These are phyloP conservation scores for Eumaeus atala DNA, from an alignment of 1,140 invertebrate species.

Conservation along the genomic window DNA sequence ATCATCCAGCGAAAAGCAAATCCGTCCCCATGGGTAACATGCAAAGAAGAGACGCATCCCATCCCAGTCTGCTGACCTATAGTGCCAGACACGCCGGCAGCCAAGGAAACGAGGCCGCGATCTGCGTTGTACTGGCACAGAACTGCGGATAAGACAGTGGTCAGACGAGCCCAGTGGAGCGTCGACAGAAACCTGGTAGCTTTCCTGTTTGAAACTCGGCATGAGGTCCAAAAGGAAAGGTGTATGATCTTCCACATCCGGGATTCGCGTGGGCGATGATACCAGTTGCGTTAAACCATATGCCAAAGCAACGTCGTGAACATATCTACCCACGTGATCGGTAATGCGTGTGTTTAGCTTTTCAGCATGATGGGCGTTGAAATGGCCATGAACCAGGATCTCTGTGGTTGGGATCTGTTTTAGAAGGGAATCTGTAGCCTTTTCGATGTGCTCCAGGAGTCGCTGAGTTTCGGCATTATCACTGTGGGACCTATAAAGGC, in stretches of 20 bases:
- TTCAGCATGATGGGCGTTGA: constrained; percentile 9
- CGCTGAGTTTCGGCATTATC: constrained; percentile 14
- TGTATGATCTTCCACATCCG: neutral
- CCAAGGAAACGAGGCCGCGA: too few relatives aligned
- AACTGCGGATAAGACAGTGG: constrained; percentile 10
- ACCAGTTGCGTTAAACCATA: constrained; percentile 19
- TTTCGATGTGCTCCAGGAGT: constrained; percentile 16
- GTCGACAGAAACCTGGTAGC: constrained; percentile 13
- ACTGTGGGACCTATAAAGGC: constrained; percentile 23
- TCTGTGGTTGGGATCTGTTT: constrained; percentile 15
- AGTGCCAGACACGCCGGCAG: constrained; percentile 9
- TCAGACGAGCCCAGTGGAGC: constrained; percentile 20
- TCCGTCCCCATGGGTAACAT: constrained; percentile 13
- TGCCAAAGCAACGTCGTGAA: constrained; percentile 15
- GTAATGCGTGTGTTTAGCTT: constrained; percentile 10
- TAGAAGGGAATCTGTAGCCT: constrained; percentile 5
- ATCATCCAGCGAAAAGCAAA: constrained; percentile 9
- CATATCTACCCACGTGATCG: constrained; percentile 15
- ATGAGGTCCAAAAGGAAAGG: constrained; percentile 5
- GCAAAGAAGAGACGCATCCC: constrained; percentile 11
- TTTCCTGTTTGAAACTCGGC: constrained; percentile 16
- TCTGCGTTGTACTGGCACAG: too few relatives aligned
- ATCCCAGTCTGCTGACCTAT: neutral
- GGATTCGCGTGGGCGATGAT: neutral
- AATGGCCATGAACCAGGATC: constrained; percentile 10